Percentiles rank a stretch among this genome's conserved stretches.
phyloP scores from a whole-genome alignment of 2,888 invertebrate genomes.

The Glaucopsyche alexis region DNA sequence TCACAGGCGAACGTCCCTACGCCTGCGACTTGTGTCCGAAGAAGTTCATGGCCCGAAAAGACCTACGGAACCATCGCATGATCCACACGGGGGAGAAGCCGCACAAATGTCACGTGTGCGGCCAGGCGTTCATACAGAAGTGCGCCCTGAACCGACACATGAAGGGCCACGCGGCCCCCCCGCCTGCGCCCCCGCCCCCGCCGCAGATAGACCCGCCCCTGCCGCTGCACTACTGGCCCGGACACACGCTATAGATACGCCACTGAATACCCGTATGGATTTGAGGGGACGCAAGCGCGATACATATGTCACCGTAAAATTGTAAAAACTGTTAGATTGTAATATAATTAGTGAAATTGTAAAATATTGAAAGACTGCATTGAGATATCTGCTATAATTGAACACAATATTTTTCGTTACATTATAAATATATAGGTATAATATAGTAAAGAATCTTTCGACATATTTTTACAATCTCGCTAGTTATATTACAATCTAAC shows the following conservation, averaged over 20 bases:
- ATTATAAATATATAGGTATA: too few species aligned
- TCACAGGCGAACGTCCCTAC: slow-evolving; percentile 85
- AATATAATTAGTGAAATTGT: too few species aligned
- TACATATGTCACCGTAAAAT: too few species aligned
- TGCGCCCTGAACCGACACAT: slow-evolving; percentile 96
- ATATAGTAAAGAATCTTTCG: too few species aligned
- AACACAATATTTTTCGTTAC: too few species aligned
- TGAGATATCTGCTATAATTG: too few species aligned
- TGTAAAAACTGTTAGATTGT: too few species aligned
- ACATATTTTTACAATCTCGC: too few species aligned
- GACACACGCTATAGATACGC: slow-evolving; percentile 5
- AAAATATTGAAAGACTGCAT: too few species aligned
- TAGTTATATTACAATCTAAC: too few species aligned
- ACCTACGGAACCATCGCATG: slow-evolving; percentile 93
- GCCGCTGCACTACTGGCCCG: slow-evolving; percentile 20
- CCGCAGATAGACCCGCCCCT: slow-evolving; percentile 23
- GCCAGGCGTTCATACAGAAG: slow-evolving; percentile 94
- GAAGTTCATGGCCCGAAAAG: slow-evolving; percentile 94
- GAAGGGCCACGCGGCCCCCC: slow-evolving; percentile 75
- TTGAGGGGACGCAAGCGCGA: too few species aligned
- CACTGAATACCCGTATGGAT: neutral
- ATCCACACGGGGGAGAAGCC: slow-evolving; percentile 96
- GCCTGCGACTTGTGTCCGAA: slow-evolving; percentile 93
- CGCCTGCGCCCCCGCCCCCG: slow-evolving; percentile 18
- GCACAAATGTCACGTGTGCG: slow-evolving; percentile 93